Base-by-base conservation (phyloP, 2,113 vertebrate species). In the Microtus pennsylvanicus region DNA sequence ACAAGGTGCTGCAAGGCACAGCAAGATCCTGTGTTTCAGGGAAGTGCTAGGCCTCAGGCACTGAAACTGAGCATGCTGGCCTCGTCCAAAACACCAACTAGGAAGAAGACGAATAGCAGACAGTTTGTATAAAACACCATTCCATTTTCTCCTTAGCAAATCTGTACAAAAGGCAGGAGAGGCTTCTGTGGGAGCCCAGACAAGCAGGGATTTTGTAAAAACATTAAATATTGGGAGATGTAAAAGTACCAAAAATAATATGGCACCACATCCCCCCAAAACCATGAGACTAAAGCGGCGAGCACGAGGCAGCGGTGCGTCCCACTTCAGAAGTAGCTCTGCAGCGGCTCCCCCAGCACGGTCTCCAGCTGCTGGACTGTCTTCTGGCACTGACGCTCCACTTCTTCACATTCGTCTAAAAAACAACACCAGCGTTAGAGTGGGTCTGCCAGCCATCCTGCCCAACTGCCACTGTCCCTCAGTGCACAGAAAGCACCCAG, bases 341-440 rank as follows among this genome's bases (percentile, higher is more conserved):
- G 99, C 47, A 99, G 99, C 0, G 99, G 98, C 96, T 99, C 99
- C 96, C 99, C 99, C 96, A 99, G 97, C 81, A 99, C 98, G 22
- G 98, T 98, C 98, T 99, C 99, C 98, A 99, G 98, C 87, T 99
- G 99, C 89, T 99, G 99, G 92, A 99, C 98, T 1, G 99, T 99
- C 96, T 99, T 99, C 97, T 99, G 99, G 75, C 99, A 99, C 94
- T 99, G 99, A 72, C 98, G 99, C 96, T 99, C 99, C 95, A 99
- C 99, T 98, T 99, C 99, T 98, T 99, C 99, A 97, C 99, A 99
- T 87, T 99, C 99, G 97, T 99, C 99, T 99, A 96, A 24, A 98
- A 97, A 75, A 93, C 74, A 7, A 38, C 94, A 86, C 90, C 1
- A 55, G 91, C 90, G 72, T 72, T 88, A 92, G 42, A 50, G 33